Base-by-base conservation (phyloP, 2,113 vertebrate genomes). In the Cynoglossus semilaevis region DNA sequence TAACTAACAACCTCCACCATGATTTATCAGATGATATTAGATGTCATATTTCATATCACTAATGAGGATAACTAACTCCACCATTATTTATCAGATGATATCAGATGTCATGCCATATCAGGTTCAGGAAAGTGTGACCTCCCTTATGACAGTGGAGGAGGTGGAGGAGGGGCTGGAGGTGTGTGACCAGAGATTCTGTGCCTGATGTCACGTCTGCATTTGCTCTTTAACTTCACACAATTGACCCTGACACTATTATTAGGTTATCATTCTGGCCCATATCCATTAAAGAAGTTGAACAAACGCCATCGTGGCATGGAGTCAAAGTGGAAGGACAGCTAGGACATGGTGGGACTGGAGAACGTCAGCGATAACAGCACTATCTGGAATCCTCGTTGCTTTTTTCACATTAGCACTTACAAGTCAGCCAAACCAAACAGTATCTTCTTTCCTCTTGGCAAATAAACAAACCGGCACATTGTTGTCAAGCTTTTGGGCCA, bases 191-290 rank as follows among this genome's bases (percentile, higher is more conserved):
- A 49, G 15, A 16, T 34, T 48, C 19, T 45, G 67, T 82, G 75
- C 61, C 58, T 67, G n/a, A 2, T 70, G 79, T 81, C 87, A 88
- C 63, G 71, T 88, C 81, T 77, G 56, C 66, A 67, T 46, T n/a
- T 16, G 22, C 18, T 40, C 51, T 41, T 29, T 50, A 9, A 11
- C 19, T 1, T 1, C 41, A 50, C 37, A 8, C 14, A 12, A 11
- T 47, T 50, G 43, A 4, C 14, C 46, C 40, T 38, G 36, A 45
- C 51, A 36, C 69, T 84, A 80, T 78, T 77, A 80, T 81, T 79
- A 85, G 37, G 19, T 72, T 60, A 63, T 78, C 72, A 51, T 63
- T 29, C 17, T 48, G 60, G 74, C 63, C 73, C 59, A 53, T 63
- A 34, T 74, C 71, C 56, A 50, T 51, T 54, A 22, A 5, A 17